Evolutionary conservation across 2,797 vertebrate genomes (phyloP), one percentile per base, ranked within the genome.

Genomic region (Channa striata): DNA sequence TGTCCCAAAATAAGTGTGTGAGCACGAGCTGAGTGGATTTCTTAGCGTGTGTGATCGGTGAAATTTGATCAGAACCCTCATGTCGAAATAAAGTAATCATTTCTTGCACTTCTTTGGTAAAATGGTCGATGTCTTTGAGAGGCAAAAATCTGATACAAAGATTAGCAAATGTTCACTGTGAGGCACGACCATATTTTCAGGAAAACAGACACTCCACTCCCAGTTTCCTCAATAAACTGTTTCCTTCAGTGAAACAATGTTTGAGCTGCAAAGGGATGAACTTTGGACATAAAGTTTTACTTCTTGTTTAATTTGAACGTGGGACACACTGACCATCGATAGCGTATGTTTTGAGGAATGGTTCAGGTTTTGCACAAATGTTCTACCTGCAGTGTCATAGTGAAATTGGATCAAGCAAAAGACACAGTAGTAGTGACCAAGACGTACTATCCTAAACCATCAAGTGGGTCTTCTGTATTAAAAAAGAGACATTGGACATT

Each of bases 141-240:
- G 42, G 62, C 67, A 66, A 56, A 51, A 79, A 70, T 75, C 34
- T 79, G 67, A 66, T 77, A 52, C 69, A 80, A 42, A 78, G 56
- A 62, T 78, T 62, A 59, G 59, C 76, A 75, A 82, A 79, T 86
- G 69, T 68, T 81, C 36, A 6, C 21, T 12, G 14, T 46, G 59
- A 77, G 37, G 42, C 57, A 37, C 0, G 2, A 11, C 11, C 23
- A 14, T 59, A 56, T 56, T 71, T 81, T 70, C 64, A 59, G 44
- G 76, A 68, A 76, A 82, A 37, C 60, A 34, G 37, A 47, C 5
- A 1, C 52, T 72, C 62, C 50, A 43, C 73, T 81, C 64, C 70
- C 63, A 11, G 59, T 68, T 82, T 86, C 83, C 80, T 82, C 70
- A 52, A 59, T 81, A 79, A 84, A 86, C 17, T 1, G 40, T 61